phyloP scores from a whole-genome alignment of 2,113 vertebrate genomes.

The Poeciliopsis prolifica region DNA sequence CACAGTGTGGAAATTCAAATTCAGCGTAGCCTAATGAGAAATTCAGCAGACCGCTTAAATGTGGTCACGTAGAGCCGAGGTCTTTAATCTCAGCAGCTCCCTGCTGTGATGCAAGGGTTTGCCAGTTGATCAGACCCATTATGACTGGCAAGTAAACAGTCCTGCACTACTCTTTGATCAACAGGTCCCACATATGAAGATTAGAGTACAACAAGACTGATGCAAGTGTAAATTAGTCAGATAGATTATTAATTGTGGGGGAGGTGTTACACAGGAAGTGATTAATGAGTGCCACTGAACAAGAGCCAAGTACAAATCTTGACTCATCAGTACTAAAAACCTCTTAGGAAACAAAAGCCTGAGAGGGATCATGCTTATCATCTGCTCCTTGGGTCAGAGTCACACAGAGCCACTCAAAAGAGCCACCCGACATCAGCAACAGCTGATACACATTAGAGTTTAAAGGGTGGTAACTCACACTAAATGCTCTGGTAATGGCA shows the following conservation, averaged over 20 bases:
- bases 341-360: constrained; percentile 4
- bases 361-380: constrained; percentile 32
- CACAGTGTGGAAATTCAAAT: constrained; percentile 18
- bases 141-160: constrained; percentile 31
- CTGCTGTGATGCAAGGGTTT: constrained; percentile 26
- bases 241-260: constrained; percentile 1
- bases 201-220: background rate
- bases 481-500: constrained; percentile 47
- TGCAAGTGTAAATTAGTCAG: background rate
- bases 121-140: constrained; percentile 49
- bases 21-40: constrained; percentile 22
- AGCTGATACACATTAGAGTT: constrained; percentile 36
- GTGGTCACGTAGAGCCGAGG: constrained; percentile 22
- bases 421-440: constrained; percentile 26
- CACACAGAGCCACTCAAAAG: constrained; percentile 41
- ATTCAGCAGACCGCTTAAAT: constrained; percentile 14
- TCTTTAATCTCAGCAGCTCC: constrained; percentile 52
- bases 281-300: constrained; percentile 14
- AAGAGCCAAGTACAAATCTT: constrained; percentile 16
- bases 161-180: constrained; percentile 18
- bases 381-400: constrained; percentile 42
- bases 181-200: background rate
- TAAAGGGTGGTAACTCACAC: constrained; percentile 57
- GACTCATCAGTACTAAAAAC: constrained; percentile 15
- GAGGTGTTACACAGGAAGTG: background rate